phyloP scores from a whole-genome alignment of 2,888 invertebrate genomes.

The Aquatica leii region DNA sequence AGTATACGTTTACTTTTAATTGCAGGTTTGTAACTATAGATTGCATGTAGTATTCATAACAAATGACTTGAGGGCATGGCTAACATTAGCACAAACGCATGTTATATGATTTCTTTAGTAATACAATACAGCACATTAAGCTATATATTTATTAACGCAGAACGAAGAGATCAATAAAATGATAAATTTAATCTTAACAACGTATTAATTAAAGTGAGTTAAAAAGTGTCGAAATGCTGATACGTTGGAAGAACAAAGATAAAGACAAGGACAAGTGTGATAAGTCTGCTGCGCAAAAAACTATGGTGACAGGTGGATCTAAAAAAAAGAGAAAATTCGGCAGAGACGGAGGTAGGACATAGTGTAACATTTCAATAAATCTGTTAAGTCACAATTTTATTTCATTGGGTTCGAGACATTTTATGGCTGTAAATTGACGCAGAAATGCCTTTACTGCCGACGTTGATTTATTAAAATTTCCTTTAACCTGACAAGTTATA shows the following conservation, averaged over 20 bases:
- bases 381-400: not conserved
- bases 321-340: constrained; percentile 86
- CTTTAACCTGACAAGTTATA: too few relatives aligned
- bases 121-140: not conserved
- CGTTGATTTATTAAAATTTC: too few relatives aligned
- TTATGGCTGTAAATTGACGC: too few relatives aligned
- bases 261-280: constrained; percentile 73
- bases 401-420: too few relatives aligned
- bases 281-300: constrained; percentile 61
- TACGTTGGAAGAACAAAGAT: constrained; percentile 87
- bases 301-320: constrained; percentile 64
- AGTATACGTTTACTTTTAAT: too few relatives aligned
- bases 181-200: not conserved
- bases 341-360: constrained; percentile 76
- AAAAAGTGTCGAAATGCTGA: constrained; percentile 67
- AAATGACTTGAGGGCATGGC: too few relatives aligned
- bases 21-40: not conserved
- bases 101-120: not conserved
- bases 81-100: too few relatives aligned
- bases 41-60: too few relatives aligned
- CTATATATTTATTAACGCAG: too few relatives aligned
- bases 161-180: too few relatives aligned
- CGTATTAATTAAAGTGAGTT: constrained; percentile 15
- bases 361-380: too few relatives aligned
- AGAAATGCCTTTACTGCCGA: too few relatives aligned